Percentiles rank a stretch among this genome's conserved stretches.
phyloP scores from a whole-genome alignment of 2,888 invertebrate species.

The Acanthopleura granulata region DNA sequence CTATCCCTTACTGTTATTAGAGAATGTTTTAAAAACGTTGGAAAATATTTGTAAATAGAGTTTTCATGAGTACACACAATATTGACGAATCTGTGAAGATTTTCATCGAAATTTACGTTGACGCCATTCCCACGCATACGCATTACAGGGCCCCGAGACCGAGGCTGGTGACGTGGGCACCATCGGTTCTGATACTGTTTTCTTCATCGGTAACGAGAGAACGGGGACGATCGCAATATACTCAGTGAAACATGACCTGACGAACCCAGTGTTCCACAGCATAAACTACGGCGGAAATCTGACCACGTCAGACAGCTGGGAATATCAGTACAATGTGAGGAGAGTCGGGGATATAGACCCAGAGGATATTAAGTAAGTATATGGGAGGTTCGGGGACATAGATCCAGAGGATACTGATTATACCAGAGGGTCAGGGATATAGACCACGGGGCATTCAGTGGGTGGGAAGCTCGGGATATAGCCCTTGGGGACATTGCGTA shows the following conservation, averaged over 20 bases:
- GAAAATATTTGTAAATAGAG: too few relatives aligned
- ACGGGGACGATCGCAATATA: conserved; percentile 50
- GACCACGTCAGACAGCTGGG: conserved; percentile 37
- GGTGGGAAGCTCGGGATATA: too few relatives aligned
- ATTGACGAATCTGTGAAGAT: too few relatives aligned
- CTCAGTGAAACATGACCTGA: conserved; percentile 35
- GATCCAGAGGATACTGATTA: too few relatives aligned
- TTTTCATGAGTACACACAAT: too few relatives aligned
- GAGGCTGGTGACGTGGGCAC: conserved; percentile 44
- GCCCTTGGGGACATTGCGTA: too few relatives aligned
- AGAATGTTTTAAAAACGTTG: too few relatives aligned
- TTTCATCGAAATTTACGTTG: too few relatives aligned
- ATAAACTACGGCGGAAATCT: conserved; percentile 30
- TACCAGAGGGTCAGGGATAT: too few relatives aligned
- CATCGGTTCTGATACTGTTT: conserved; percentile 35
- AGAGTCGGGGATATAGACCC: conserved; percentile 42
- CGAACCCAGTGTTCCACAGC: conserved; percentile 42
- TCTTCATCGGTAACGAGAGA: conserved; percentile 52
- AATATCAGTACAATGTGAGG: conserved; percentile 34
- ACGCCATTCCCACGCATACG: too few relatives aligned
- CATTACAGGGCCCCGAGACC: conserved; percentile 46
- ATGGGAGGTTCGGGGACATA: background rate
- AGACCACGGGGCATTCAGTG: too few relatives aligned
- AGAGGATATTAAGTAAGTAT: conserved; percentile 44
- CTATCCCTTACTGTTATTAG: too few relatives aligned